Conservation (phyloP, 2,113 vertebrate genomes). For the Vanacampus margaritifer region DNA sequence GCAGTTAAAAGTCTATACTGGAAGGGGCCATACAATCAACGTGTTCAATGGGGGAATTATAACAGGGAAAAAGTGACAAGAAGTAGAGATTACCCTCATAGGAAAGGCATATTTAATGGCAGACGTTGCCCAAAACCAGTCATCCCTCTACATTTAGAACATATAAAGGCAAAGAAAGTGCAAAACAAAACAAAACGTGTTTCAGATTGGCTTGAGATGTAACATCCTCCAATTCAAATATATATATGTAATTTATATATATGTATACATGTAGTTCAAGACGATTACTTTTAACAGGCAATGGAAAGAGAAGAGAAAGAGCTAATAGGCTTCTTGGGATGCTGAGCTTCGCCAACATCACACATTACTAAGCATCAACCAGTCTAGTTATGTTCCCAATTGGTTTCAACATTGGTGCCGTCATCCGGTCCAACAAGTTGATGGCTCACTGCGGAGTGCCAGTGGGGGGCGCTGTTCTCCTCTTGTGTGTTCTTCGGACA, state of each 20-base stretch:
- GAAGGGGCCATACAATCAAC: slow-evolving; percentile 54
- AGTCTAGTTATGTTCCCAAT: slow-evolving; percentile 32
- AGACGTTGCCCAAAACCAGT: slow-evolving; percentile 59
- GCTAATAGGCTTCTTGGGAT: slow-evolving; percentile 43
- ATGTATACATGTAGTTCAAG: slow-evolving; percentile 26
- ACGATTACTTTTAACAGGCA: slow-evolving; percentile 42
- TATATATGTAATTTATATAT: slow-evolving; percentile 3
- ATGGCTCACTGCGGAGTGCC: slow-evolving; percentile 26
- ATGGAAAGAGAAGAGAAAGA: slow-evolving; percentile 41
- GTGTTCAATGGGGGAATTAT: slow-evolving; percentile 36
- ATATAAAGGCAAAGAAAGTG: slow-evolving; percentile 61
- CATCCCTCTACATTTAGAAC: slow-evolving; percentile 36
- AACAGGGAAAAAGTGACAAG: slow-evolving; percentile 11
- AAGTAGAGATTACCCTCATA: slow-evolving; percentile 24
- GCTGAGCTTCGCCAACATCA: slow-evolving; percentile 53
- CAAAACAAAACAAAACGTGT: slow-evolving; percentile 45
- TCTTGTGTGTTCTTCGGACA: slow-evolving; percentile 47
- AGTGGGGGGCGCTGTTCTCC: slow-evolving; percentile 25
- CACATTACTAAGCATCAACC: slow-evolving; percentile 49
- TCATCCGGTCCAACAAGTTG: slow-evolving; percentile 25
- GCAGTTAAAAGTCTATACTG: slow-evolving; percentile 37
- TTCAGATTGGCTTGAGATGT: slow-evolving; percentile 54
- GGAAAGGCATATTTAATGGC: slow-evolving; percentile 37
- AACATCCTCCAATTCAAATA: slow-evolving; percentile 46
- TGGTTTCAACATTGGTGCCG: slow-evolving; percentile 41